Evolutionary conservation across 2,797 vertebrate genomes (phyloP).

Genomic region (Sylvia borin): DNA sequence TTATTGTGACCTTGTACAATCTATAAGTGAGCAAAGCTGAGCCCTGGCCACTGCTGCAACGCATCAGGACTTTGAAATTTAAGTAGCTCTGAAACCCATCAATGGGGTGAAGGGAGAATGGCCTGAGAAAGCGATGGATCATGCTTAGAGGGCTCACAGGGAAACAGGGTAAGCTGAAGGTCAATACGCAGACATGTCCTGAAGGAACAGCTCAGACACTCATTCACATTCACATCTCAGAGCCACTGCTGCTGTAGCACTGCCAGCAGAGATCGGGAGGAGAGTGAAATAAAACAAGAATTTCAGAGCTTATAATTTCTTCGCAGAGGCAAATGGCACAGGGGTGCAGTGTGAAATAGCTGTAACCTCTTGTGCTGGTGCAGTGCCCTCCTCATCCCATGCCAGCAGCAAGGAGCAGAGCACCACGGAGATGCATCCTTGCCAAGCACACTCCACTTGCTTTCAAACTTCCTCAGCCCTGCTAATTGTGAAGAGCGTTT

Average conservation of each 20-base stretch:
- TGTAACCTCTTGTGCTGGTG: not conserved
- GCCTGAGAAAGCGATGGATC: conserved; percentile 80
- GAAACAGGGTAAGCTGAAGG: conserved; percentile 79
- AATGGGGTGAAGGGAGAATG: conserved; percentile 82
- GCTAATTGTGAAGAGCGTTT: not conserved
- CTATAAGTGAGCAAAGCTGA: conserved; percentile 78
- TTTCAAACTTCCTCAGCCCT: not conserved
- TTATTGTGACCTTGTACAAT: conserved; percentile 84
- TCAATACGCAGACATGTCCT: conserved; percentile 74
- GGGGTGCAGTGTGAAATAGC: not conserved
- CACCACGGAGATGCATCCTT: not conserved
- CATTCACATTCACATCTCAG: conserved; percentile 77
- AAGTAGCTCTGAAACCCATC: conserved; percentile 81
- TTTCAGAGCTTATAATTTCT: conserved; percentile 55
- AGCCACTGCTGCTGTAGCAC: conserved; percentile 61
- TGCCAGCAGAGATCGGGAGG: conserved; percentile 27
- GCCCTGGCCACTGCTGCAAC: conserved; percentile 74
- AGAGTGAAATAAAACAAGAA: conserved; percentile 61
- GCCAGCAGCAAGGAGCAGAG: not conserved
- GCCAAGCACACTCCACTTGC: not conserved
- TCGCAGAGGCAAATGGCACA: not conserved
- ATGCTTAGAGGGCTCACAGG: conserved; percentile 79
- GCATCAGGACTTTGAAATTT: conserved; percentile 78
- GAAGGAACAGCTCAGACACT: conserved; percentile 66
- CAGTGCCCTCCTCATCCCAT: not conserved